Conservation (phyloP, 2,888 invertebrate genomes). For the Cinara cedri region DNA sequence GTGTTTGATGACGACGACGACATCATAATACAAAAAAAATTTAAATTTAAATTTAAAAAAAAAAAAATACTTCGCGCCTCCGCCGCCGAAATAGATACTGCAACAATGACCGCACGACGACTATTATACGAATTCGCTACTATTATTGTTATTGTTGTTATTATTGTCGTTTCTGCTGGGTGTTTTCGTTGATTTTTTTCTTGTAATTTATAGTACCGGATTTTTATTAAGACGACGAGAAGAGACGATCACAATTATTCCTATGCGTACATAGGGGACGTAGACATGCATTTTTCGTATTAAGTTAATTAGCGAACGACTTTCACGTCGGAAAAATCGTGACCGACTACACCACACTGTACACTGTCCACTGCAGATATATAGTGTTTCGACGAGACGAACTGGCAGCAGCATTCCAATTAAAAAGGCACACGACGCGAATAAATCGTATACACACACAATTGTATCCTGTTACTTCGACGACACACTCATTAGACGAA, state of each 20-base stretch:
- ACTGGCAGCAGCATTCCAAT: neutral
- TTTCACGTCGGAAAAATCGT: constrained; percentile 13
- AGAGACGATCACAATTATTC: too few species aligned
- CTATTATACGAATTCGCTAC: constrained; percentile 11
- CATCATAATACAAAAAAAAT: neutral
- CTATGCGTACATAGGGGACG: too few species aligned
- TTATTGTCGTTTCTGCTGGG: constrained; percentile 5
- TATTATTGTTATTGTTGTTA: constrained; percentile 4
- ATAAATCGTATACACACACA: too few species aligned
- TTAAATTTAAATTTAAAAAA: too few species aligned
- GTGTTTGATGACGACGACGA: neutral
- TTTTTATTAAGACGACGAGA: too few species aligned
- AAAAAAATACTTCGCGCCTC: neutral
- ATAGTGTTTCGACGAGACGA: neutral
- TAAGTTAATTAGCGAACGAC: neutral
- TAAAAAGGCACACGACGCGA: neutral
- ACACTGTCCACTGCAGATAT: too few species aligned
- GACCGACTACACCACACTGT: neutral
- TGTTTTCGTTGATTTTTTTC: neutral
- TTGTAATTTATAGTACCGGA: neutral
- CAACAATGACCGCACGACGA: constrained; percentile 23
- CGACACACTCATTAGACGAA: neutral
- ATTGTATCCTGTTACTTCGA: neutral
- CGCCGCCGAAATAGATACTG: neutral
- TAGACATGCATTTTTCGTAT: neutral